These are phyloP conservation scores for Thereva nobilitata DNA, from an alignment of 2,888 invertebrate genomes.

Conservation along the genomic window DNA sequence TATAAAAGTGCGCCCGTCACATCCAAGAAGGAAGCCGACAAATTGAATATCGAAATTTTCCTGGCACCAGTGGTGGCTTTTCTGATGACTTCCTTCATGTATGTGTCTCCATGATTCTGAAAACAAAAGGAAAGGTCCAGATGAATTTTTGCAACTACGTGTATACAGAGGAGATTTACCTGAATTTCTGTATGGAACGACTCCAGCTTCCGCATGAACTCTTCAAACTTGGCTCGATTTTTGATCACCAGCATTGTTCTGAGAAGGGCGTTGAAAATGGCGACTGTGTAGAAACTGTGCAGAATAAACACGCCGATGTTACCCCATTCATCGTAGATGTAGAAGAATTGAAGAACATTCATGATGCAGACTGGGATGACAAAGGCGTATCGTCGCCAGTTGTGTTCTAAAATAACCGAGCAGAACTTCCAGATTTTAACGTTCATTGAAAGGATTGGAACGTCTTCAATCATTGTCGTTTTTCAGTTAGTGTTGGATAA, in stretches of 20 bases:
- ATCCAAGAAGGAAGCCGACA: constrained; percentile 48
- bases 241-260: constrained; percentile 50
- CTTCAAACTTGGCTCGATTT: constrained; percentile 49
- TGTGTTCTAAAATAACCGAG: constrained; percentile 48
- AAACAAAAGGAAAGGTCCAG: not conserved
- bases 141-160: not conserved
- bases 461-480: constrained; percentile 46
- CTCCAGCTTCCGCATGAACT: constrained; percentile 47
- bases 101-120: constrained; percentile 44
- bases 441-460: constrained; percentile 51
- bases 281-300: constrained; percentile 50
- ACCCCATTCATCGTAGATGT: constrained; percentile 48
- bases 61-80: constrained; percentile 46
- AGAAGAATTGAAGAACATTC: constrained; percentile 51
- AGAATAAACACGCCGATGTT: constrained; percentile 50
- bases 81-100: constrained; percentile 43
- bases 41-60: constrained; percentile 50
- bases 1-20: constrained; percentile 47
- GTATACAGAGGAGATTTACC: constrained; percentile 44
- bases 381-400: constrained; percentile 50
- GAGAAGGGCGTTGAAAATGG: constrained; percentile 50
- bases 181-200: constrained; percentile 48
- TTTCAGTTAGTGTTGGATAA: not conserved
- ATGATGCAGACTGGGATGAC: constrained; percentile 48
- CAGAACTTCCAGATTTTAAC: constrained; percentile 50